Base-by-base conservation (phyloP, 2,888 invertebrate species). In the Dichetophora obliterata region DNA sequence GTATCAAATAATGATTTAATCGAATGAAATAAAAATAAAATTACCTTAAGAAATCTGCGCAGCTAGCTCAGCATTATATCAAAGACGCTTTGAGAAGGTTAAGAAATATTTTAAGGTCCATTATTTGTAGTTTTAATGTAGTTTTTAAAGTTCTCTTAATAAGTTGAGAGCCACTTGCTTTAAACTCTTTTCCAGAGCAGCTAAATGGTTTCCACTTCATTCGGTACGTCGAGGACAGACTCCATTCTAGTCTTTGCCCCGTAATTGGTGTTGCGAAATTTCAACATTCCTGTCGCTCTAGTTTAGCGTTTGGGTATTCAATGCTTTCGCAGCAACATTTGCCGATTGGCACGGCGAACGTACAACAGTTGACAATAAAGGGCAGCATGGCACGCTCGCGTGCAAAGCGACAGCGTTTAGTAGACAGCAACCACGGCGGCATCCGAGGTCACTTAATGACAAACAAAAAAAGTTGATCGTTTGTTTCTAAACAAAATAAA, bases 391-490 rank as follows among this genome's bases (percentile, higher is more conserved):
- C 81, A 81, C 74, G 52, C 24, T 34, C 50, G 74, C 65, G 24
- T 34, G 65, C 48, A 6, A 50, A 75, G 57, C 75, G 59, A 43
- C 19, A 37, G 69, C 68, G 37, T 52, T 54, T 22, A 65, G 22
- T 37, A 34, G 37, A 65, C 65, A 54, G 74, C 34, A 24, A 66
- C 54, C 24, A 52, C 66, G 65, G 54, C 54, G 54, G 65, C 54
- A 31, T 24, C 73, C 66, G 74, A 34, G 54, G 66, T 37, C 59
- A 66, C 65, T 9, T 24, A 66, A 79, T 77, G 82, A 80, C 84
- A 85, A 87, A 86, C 84, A 84, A 85, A 85, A 85, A 83, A 84
- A 80, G 81, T 84, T 82, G 84, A 61, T 72, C 77, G 81, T 79
- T 79, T 83, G 80, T 80, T 81, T 82, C 81, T 77, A 82, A 81